Percentiles rank a stretch among this genome's conserved stretches.
Evolutionary conservation across 2,113 vertebrate genomes (phyloP).

Genomic region (Sinosuthora webbiana): DNA sequence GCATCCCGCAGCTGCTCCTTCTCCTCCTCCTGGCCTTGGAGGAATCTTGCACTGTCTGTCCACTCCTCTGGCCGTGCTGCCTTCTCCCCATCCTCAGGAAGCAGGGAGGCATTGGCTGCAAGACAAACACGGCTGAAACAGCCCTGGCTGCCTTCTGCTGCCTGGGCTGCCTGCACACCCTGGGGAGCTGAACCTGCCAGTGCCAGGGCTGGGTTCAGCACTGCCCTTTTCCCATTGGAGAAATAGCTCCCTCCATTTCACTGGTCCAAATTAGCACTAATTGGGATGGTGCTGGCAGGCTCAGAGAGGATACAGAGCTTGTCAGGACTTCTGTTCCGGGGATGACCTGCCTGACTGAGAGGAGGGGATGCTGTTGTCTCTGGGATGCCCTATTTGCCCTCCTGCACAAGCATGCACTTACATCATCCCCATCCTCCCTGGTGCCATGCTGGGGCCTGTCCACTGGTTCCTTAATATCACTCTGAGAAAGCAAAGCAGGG

Average conservation of each 20-base stretch:
- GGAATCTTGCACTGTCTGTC: background rate
- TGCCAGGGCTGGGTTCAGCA: fast-evolving
- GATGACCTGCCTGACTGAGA: background rate
- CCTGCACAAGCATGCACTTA: background rate
- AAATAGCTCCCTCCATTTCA: background rate
- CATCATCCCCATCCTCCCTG: background rate
- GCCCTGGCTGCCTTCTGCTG: fast-evolving
- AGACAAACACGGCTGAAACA: fast-evolving
- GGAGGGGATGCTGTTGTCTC: background rate
- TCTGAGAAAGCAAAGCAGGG: background rate
- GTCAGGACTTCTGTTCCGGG: background rate
- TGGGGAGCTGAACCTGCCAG: background rate
- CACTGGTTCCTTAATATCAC: background rate
- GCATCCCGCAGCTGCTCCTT: background rate
- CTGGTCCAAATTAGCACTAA: background rate
- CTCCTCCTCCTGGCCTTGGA: slow-evolving; percentile 50
- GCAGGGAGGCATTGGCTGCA: background rate
- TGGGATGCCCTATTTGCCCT: background rate
- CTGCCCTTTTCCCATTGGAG: background rate
- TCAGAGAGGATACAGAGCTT: background rate
- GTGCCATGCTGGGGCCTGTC: background rate
- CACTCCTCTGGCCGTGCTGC: background rate
- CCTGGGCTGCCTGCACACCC: background rate
- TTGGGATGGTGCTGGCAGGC: background rate
- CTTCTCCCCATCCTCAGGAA: background rate